Percentiles rank a stretch among this genome's conserved stretches.
These are phyloP conservation scores for Pelecanoides urinatrix DNA, from an alignment of 2,113 vertebrate genomes.

Conservation along the genomic window DNA sequence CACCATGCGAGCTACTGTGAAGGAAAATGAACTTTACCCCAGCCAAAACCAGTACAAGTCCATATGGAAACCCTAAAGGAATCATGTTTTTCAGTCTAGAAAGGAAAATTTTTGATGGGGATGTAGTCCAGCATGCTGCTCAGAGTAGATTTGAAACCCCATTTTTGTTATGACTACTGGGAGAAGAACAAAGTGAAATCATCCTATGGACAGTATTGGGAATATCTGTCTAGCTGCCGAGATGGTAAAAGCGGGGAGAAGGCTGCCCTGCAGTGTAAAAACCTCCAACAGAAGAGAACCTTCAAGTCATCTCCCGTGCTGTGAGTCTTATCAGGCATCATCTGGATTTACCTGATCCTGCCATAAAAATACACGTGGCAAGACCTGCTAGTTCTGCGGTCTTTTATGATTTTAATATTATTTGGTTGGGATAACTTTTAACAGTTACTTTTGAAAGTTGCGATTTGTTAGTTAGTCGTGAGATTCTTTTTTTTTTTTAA, in stretches of 20 bases:
- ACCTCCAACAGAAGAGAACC: neutral
- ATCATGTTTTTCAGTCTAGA: neutral
- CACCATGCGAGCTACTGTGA: fast-evolving
- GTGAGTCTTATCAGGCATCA: neutral
- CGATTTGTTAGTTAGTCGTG: neutral
- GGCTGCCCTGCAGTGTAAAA: neutral
- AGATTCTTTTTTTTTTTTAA: neutral
- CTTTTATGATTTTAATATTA: neutral
- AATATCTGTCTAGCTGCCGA: neutral
- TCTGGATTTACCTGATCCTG: neutral
- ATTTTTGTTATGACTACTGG: neutral
- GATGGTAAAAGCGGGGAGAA: neutral
- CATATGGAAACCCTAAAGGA: neutral
- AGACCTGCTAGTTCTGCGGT: neutral
- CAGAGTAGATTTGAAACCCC: neutral
- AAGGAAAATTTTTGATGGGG: neutral
- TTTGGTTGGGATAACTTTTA: neutral
- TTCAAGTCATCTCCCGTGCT: neutral
- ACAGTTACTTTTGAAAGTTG: neutral
- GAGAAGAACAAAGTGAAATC: neutral
- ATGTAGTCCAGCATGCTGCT: neutral
- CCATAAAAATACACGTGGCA: neutral
- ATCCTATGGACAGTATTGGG: neutral
- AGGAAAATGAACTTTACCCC: neutral
- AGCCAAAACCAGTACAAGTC: neutral